A percentile compares a stretch with the other conserved stretches of the same genome.
phyloP scores from a whole-genome alignment of 2,797 vertebrate genomes.

The Poeciliopsis infans region DNA sequence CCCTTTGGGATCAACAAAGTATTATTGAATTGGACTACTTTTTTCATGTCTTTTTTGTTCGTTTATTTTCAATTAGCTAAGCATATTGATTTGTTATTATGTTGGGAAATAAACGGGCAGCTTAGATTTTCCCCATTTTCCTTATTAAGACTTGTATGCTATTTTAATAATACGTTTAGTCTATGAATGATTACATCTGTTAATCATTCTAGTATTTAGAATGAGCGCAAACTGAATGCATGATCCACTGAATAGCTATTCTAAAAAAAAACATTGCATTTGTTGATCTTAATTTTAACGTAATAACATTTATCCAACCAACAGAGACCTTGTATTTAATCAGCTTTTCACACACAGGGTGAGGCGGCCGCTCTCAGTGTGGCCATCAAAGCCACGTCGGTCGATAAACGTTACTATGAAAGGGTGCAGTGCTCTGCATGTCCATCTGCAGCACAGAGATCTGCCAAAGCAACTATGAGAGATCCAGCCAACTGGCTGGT shows the following conservation, averaged over 20 bases:
- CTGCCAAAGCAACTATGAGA: conserved; percentile 10
- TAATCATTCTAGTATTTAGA: neutral
- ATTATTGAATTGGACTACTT: too few species aligned
- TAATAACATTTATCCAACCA: too few species aligned
- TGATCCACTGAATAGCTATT: neutral
- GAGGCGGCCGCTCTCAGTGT: neutral
- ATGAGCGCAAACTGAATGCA: neutral
- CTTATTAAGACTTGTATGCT: neutral
- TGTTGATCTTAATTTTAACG: neutral
- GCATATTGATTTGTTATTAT: neutral
- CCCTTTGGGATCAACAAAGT: too few species aligned
- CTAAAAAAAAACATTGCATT: neutral
- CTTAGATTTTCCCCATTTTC: neutral
- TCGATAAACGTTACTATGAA: conserved; percentile 35
- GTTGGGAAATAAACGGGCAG: neutral
- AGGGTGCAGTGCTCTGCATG: conserved; percentile 3
- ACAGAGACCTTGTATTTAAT: neutral
- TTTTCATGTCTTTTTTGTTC: neutral
- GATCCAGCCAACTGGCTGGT: conserved; percentile 11
- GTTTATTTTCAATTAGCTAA: neutral
- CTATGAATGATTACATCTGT: neutral
- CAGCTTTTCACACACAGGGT: conserved; percentile 14
- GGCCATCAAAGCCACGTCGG: conserved; percentile 30
- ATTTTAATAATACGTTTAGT: neutral
- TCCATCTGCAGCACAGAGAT: conserved; percentile 32